Conservation (phyloP, 2,113 vertebrate genomes). For the Oncorhynchus tshawytscha region DNA sequence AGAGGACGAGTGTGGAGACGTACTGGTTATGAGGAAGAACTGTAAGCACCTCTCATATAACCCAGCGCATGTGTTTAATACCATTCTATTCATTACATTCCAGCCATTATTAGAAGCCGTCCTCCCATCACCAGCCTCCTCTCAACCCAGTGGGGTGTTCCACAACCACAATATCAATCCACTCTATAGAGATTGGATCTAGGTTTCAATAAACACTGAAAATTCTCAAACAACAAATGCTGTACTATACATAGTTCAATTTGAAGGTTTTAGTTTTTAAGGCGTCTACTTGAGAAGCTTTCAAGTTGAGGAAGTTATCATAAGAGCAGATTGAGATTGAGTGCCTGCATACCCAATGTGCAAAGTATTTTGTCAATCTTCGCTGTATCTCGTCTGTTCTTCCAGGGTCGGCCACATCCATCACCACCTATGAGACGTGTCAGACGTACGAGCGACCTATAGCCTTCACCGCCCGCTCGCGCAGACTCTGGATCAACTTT, state of each 20-base stretch:
- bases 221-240: neutral
- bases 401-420: conserved; percentile 91
- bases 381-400: conserved; percentile 1
- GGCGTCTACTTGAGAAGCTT: neutral
- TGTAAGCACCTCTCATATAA: conserved; percentile 70
- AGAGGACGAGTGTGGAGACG: conserved; percentile 95
- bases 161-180: no score
- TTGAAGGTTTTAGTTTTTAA: neutral
- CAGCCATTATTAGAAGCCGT: no score
- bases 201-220: neutral
- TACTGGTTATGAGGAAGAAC: conserved; percentile 99
- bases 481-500: conserved; percentile 97
- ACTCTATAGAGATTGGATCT: neutral
- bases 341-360: conserved; percentile 15
- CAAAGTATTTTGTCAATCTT: neutral
- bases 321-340: conserved; percentile 10
- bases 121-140: neutral
- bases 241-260: no score
- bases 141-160: neutral
- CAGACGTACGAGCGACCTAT: conserved; percentile 97
- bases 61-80: neutral
- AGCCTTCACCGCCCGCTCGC: conserved; percentile 93
- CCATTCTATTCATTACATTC: neutral
- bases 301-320: neutral
- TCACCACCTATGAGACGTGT: conserved; percentile 97